phyloP scores from a whole-genome alignment of 2,113 vertebrate genomes.

The Stigmatopora argus region DNA sequence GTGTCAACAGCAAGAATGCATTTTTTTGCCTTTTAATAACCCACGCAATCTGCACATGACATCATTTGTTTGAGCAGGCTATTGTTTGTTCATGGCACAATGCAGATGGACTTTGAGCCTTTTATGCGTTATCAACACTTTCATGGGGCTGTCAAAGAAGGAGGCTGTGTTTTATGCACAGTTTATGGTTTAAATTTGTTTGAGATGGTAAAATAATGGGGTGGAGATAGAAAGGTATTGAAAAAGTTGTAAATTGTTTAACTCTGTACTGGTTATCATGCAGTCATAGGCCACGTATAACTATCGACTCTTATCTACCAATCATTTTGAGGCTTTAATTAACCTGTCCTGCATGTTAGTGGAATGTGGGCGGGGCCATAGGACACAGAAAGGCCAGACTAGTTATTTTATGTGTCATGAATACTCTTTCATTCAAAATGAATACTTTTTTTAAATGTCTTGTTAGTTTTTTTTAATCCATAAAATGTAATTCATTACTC shows the following conservation, averaged over 20 bases:
- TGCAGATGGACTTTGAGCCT: conserved; percentile 58
- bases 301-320: no score
- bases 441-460: background rate
- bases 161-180: background rate
- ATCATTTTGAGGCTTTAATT: no score
- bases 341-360: no score
- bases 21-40: conserved; percentile 5
- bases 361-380: no score
- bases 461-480: background rate
- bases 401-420: background rate
- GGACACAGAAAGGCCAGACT: no score
- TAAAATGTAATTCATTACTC: background rate
- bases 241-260: background rate
- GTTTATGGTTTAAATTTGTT: background rate
- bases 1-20: conserved; percentile 18
- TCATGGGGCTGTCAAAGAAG: background rate
- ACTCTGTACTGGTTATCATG: no score
- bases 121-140: conserved; percentile 26
- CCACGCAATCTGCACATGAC: conserved; percentile 12
- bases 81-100: conserved; percentile 44
- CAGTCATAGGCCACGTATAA: no score
- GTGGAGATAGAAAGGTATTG: background rate
- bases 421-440: background rate
- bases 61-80: conserved; percentile 49
- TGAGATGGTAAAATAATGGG: background rate